phyloP scores from a whole-genome alignment of 2,113 vertebrate species.

The Forbesichthys papilliferus region DNA sequence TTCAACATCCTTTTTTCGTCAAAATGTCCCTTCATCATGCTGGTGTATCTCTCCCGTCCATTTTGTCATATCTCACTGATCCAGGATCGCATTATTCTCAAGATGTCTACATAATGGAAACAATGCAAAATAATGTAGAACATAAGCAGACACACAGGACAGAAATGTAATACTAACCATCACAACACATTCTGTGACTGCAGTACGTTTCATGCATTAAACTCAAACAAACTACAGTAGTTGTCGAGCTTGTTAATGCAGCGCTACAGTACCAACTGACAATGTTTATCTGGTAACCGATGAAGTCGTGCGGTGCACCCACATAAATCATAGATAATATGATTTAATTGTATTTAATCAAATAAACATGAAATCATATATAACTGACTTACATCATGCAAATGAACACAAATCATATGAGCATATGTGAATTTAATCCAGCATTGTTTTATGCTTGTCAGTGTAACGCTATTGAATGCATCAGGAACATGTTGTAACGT shows the following conservation, averaged over 20 bases:
- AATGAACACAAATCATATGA: constrained; percentile 23
- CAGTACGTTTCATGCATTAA: constrained; percentile 25
- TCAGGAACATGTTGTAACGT: neutral
- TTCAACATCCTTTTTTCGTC: constrained; percentile 50
- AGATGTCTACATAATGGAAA: constrained; percentile 94
- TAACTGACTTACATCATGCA: constrained; percentile 58
- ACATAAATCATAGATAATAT: constrained; percentile 61
- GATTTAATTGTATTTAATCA: constrained; percentile 34
- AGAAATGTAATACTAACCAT: constrained; percentile 37
- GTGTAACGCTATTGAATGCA: neutral
- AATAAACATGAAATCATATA: constrained; percentile 50
- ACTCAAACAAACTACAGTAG: constrained; percentile 11
- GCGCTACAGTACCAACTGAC: neutral
- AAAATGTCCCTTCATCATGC: constrained; percentile 83
- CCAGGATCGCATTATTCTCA: constrained; percentile 88
- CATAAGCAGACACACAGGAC: constrained; percentile 62
- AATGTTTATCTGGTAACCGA: too few relatives aligned
- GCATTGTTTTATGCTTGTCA: neutral
- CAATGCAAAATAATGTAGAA: constrained; percentile 83
- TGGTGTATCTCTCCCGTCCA: constrained; percentile 84
- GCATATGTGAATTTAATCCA: neutral
- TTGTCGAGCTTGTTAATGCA: neutral
- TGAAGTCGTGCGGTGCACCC: constrained; percentile 13
- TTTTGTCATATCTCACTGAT: constrained; percentile 84
- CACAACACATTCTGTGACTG: constrained; percentile 53